phyloP scores from a whole-genome alignment of 2,888 invertebrate genomes.

The Taphrorychus bicolor region DNA sequence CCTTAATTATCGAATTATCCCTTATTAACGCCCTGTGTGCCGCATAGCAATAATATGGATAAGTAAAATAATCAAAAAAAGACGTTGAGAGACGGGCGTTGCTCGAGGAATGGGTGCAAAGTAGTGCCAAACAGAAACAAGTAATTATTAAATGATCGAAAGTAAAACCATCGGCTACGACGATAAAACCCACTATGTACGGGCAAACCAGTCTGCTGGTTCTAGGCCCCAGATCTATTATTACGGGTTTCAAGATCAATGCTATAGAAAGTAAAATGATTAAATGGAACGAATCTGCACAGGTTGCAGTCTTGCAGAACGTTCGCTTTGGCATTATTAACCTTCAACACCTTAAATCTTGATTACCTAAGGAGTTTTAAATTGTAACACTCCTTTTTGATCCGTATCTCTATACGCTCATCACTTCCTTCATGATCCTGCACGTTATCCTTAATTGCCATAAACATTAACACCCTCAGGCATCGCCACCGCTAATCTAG shows the following conservation, averaged over 20 bases:
- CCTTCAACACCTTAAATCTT: background rate
- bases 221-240: background rate
- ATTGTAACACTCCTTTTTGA: background rate
- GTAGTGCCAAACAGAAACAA: too few species aligned
- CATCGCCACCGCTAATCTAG: background rate
- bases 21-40: too few species aligned
- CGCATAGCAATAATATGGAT: too few species aligned
- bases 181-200: background rate
- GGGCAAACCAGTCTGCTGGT: background rate
- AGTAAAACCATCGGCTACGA: background rate
- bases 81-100: too few species aligned
- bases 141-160: too few species aligned
- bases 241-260: background rate
- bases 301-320: background rate
- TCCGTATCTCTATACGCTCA: background rate
- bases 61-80: too few species aligned
- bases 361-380: background rate
- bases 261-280: conserved; percentile 3
- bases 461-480: background rate
- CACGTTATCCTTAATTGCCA: background rate
- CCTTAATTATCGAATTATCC: too few species aligned
- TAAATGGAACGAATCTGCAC: conserved; percentile 1
- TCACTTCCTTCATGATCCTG: too few species aligned
- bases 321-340: background rate
- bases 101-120: too few species aligned